Evolutionary conservation across 1,140 invertebrate species (phyloP), one percentile per base, ranked within the genome.

Genomic region (Coelopa frigida): DNA sequence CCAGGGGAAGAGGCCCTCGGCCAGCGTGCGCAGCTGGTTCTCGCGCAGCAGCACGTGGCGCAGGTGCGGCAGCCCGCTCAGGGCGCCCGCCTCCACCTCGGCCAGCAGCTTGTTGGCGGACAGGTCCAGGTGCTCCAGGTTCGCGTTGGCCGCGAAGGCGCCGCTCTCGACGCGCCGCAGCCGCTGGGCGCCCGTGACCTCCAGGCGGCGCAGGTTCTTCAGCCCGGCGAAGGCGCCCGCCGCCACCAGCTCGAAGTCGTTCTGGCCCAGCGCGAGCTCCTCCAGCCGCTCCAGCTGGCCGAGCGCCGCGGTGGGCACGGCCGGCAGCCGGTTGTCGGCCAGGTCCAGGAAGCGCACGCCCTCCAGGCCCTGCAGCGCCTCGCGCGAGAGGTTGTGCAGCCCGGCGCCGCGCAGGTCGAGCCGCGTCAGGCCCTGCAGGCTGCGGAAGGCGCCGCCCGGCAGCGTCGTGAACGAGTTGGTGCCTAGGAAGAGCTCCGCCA

Each of bases 401-500:
- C 81, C 84, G 12, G 87, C 87, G 35, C 85, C 83, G 49, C 82
- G 83, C 24, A 94, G 71, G 64, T 91, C 85, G 42, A 94, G 70
- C 6, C 84, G 79, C 1, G 81, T 75, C 12, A 94, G 69, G 20
- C 81, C 78, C 33, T 79, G 81, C 1, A 92, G 73, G 27, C 84
- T 81, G 14, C 79, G 73, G 60, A 91, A 92, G 4, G 83, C 79
- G 48, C 85, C 83, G 42, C 83, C 79, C 1, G 79, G 79, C 32
- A 94, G 71, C 14, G 73, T 71, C 3, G 80, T 77, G 48, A 94
- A 89, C 0, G 79, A 80, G 59, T 94, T 94, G 48, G 85, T 75
- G 2, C 87, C 88, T 15, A 94, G 75, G 56, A 89, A 85, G 4
- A 94, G 69, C 58, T 90, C 88, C 1, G 86, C 87, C 22, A 92